Conservation (phyloP, 2,113 vertebrate genomes). For the Syrmaticus mikado region DNA sequence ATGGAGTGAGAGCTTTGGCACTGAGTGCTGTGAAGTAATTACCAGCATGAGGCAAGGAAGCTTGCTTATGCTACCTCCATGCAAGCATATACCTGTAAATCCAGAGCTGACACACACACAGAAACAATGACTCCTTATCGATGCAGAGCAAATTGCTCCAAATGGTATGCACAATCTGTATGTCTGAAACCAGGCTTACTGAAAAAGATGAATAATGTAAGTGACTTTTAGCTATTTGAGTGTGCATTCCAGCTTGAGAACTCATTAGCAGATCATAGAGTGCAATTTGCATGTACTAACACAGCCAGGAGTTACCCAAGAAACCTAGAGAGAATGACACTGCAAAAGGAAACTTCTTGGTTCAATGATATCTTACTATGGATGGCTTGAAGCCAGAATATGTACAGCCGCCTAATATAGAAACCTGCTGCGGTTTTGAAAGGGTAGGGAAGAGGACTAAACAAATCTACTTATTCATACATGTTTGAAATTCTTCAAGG, state of each 20-base stretch:
- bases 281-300: neutral
- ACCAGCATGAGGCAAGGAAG: neutral
- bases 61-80: neutral
- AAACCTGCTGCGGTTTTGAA: neutral
- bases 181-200: neutral
- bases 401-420: neutral
- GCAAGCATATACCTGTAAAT: neutral
- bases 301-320: neutral
- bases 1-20: neutral
- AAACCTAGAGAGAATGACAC: neutral
- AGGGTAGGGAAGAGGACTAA: neutral
- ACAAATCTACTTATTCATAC: neutral
- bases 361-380: accelerated
- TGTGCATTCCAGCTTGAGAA: neutral
- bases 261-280: neutral
- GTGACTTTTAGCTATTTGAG: neutral
- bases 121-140: neutral
- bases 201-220: neutral
- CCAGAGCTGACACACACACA: neutral
- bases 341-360: neutral
- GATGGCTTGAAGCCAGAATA: neutral
- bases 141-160: neutral
- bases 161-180: neutral
- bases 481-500: neutral
- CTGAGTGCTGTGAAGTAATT: neutral